A percentile compares a stretch with the other conserved stretches of the same genome.
Evolutionary conservation across 2,797 vertebrate species (phyloP).

Genomic region (Myotis planiceps): DNA sequence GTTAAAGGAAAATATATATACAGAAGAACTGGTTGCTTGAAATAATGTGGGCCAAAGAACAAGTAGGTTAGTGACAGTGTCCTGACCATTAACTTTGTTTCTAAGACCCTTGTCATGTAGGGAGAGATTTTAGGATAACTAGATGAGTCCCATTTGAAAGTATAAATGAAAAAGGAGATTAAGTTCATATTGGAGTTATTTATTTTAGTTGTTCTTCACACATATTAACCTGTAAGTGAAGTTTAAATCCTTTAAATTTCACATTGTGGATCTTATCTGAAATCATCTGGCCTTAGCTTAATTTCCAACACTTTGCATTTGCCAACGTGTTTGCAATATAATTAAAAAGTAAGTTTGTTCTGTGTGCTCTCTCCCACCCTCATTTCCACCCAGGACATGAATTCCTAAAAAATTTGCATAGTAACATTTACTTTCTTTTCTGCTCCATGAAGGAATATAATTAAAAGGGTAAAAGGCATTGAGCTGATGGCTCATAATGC

Average conservation of each 20-base stretch:
- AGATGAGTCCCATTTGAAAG: constrained; percentile 22
- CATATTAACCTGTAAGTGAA: constrained; percentile 55
- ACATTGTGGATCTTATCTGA: constrained; percentile 49
- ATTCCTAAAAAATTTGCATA: constrained; percentile 84
- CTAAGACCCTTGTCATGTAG: neutral
- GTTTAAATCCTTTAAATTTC: constrained; percentile 68
- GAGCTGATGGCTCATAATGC: constrained; percentile 81
- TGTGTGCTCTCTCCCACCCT: constrained; percentile 44
- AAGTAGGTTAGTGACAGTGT: neutral
- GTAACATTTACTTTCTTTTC: constrained; percentile 85
- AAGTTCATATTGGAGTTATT: neutral
- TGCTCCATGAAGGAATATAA: constrained; percentile 83
- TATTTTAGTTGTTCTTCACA: constrained; percentile 63
- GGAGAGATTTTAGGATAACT: constrained; percentile 18
- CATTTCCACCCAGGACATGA: constrained; percentile 69
- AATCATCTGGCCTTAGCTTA: constrained; percentile 65
- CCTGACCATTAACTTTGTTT: constrained; percentile 33
- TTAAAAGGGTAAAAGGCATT: constrained; percentile 86
- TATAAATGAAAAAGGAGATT: constrained; percentile 39
- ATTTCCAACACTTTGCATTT: constrained; percentile 79
- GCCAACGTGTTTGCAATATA: constrained; percentile 73
- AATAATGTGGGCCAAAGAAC: neutral
- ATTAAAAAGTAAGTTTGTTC: constrained; percentile 84
- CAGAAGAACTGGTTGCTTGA: neutral
- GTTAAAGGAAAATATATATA: neutral